Base-by-base conservation (phyloP, 2,888 invertebrate genomes). In the Entomobrya multifasciata region DNA sequence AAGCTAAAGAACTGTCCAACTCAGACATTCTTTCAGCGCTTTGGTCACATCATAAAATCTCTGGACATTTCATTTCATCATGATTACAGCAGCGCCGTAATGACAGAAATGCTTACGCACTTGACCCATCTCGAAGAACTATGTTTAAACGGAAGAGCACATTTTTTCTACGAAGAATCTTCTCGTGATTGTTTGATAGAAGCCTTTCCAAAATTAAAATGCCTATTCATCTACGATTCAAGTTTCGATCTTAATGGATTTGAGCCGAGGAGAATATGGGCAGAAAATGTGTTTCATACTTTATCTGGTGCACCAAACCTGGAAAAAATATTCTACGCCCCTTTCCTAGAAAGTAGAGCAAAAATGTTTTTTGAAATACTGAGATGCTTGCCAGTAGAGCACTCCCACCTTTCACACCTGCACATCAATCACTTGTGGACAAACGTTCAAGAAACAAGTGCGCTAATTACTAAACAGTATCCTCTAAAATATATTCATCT, bases 401-500 rank as follows among this genome's bases (percentile, higher is more conserved):
- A 81, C 20, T 6, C 13, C 1, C 22, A 44, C 15, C 62, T 88
- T 0, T 81, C 86, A 17, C 83, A 88, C 41, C 49, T 88, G 5
- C 88, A 88, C 47, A 83, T 88, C 20, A 88, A 88, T 57, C 85
- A 88, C 49, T 72, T 86, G 5, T 78, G 83, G 70, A 70, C 78
- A n/a, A 86, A 67, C 60, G 27, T 44, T 5, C 22, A 60, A 0
- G 88, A 88, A 20, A 74, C 78, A n/a, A 62, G 49, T n/a, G 17
- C 30, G 4, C 27, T 88, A 22, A 41, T 83, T 30, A 49, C 72
- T 1, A 86, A 74, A 30, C 52, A 82, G 25, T 86, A 65, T 36
- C 88, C 82, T 8, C 41, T 88, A n/a, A 86, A 82, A 62, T 86
- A 88, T 25, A 20, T 88, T 15, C 88, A 88, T 65, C 76, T 88